Base-by-base conservation (phyloP, 2,888 invertebrate genomes). In the Galerucella pusilla region DNA sequence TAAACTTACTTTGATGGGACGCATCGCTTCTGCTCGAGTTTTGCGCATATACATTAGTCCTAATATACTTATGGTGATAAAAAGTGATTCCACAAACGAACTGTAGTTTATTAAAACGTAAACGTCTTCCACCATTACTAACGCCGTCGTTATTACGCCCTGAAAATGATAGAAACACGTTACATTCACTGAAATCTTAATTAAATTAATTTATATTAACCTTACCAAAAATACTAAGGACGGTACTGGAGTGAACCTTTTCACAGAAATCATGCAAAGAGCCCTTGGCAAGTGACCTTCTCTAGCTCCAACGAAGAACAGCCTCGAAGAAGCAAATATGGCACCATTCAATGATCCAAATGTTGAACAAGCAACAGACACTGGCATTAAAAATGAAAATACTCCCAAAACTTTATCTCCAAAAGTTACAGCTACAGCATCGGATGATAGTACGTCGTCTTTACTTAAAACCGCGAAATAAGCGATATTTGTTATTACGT, bases 371-470 rank as follows among this genome's bases (percentile, higher is more conserved):
- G 97, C 97, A 2, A 98, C 98, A 89, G 98, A 92, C 3, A 96
- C 88, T 0, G 98, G 97, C 92, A 98, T 97, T n/a, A 93, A 90
- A 92, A 95, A 94, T 9, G 93, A 90, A 83, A 95, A 90, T 77
- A 89, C 89, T 9, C 96, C 95, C 77, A 98, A 89, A 28, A 96
- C 91, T 81, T 91, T 90, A 77, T 93, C 90, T 12, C 96, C 95
- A 86, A 98, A 97, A 57, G 96, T 96, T 96, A 99, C 97, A 82
- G 98, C 99, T 79, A 99, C 98, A n/a, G 99, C 98, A 86, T 96
- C 93, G 0, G 98, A 97, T 0, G 94, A 91, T 74, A 94, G 88
- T 88, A 99, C 95, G 81, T 95, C 96, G 54, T 91, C 88, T 0
- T 95, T 94, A 2, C 94, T 93, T 57, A 97, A 88, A 9, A 97